phyloP scores from a whole-genome alignment of 2,797 vertebrate genomes.

The Pitangus sulphuratus region DNA sequence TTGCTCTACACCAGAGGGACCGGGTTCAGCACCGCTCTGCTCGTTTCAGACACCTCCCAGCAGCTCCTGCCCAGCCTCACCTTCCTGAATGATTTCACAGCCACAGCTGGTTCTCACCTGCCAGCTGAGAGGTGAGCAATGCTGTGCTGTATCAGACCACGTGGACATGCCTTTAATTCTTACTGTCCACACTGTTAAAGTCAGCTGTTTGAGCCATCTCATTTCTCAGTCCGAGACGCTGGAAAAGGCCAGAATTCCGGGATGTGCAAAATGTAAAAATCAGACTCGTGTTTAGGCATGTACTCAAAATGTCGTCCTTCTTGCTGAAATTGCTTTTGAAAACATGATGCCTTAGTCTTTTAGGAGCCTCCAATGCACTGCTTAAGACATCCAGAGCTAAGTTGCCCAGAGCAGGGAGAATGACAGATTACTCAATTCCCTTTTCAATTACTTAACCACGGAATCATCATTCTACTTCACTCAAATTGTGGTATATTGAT shows the following conservation, averaged over 20 bases:
- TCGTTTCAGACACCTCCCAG: background rate
- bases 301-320: background rate
- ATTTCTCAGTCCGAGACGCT: background rate
- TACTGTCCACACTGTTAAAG: background rate
- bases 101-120: accelerated
- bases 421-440: slow-evolving; percentile 63
- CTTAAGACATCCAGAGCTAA: background rate
- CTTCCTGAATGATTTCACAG: background rate
- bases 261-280: background rate
- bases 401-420: slow-evolving; percentile 32
- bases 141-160: accelerated
- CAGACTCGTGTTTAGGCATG: background rate
- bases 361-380: background rate
- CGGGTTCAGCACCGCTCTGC: background rate
- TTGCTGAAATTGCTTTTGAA: background rate
- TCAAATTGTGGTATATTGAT: slow-evolving; percentile 65
- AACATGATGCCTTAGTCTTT: background rate
- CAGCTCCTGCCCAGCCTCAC: background rate
- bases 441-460: slow-evolving; percentile 68
- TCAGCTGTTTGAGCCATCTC: background rate
- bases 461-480: slow-evolving; percentile 52
- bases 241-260: background rate
- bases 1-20: background rate
- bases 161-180: background rate
- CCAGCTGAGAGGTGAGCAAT: accelerated